A percentile compares a stretch with the other conserved stretches of the same genome.
Conservation (phyloP, 2,113 vertebrate species). For the Vicugna pacos region DNA sequence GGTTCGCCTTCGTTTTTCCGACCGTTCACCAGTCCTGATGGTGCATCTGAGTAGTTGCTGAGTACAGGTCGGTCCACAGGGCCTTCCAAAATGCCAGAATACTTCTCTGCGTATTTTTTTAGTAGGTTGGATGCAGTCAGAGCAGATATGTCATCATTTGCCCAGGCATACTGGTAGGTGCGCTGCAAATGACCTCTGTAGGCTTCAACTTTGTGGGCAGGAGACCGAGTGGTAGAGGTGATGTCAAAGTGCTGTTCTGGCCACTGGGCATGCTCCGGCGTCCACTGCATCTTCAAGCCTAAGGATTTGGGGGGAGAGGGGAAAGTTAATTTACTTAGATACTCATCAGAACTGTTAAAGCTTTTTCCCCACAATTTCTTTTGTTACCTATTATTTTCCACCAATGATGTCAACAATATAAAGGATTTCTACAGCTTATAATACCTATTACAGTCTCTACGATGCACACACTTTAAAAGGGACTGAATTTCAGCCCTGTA, state of each 20-base stretch:
- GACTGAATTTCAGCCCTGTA: neutral
- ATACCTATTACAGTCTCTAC: neutral
- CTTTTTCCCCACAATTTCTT: neutral
- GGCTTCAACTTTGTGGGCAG: constrained; percentile 98
- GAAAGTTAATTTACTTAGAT: constrained; percentile 68
- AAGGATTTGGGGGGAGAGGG: constrained; percentile 45
- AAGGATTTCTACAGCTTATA: neutral
- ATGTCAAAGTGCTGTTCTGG: constrained; percentile 99
- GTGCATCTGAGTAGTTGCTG: constrained; percentile 95
- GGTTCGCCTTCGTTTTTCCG: constrained; percentile 97
- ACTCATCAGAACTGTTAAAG: neutral
- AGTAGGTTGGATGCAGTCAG: constrained; percentile 98
- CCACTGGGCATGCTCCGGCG: constrained; percentile 99
- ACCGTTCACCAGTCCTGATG: constrained; percentile 94
- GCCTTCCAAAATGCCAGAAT: constrained; percentile 98
- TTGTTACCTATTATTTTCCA: neutral
- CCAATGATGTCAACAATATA: neutral
- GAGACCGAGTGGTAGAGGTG: constrained; percentile 97
- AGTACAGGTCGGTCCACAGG: constrained; percentile 94
- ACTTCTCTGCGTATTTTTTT: constrained; percentile 99
- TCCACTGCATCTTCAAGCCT: constrained; percentile 99
- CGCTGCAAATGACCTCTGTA: constrained; percentile 98
- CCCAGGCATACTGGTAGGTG: constrained; percentile 99
- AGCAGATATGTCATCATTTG: constrained; percentile 99
- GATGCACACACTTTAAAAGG: neutral